These are phyloP conservation scores for Trachemys scripta DNA, from an alignment of 2,113 vertebrate species.

Conservation along the genomic window DNA sequence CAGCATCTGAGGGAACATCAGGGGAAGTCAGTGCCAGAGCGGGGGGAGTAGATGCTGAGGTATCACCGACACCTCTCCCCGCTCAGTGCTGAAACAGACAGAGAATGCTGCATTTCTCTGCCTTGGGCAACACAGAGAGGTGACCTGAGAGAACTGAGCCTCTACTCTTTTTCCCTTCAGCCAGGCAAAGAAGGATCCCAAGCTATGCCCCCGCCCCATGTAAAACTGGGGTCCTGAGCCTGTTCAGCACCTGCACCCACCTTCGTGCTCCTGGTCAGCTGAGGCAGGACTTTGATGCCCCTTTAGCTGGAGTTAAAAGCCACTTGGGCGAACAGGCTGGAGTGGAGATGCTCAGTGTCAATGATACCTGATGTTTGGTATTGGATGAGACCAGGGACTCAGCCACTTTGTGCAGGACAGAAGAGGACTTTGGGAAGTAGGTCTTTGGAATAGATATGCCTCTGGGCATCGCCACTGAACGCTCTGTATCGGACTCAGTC, in stretches of 20 bases:
- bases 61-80: neutral
- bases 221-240: neutral
- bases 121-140: neutral
- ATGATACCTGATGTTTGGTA: neutral
- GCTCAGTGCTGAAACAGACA: neutral
- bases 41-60: neutral
- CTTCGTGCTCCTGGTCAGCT: neutral
- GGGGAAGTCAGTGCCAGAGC: neutral
- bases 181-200: neutral
- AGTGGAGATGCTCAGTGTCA: neutral
- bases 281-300: neutral
- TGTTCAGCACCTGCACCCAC: neutral
- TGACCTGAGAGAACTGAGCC: neutral
- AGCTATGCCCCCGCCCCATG: too few relatives aligned
- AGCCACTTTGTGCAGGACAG: neutral
- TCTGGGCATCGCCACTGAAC: neutral
- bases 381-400: neutral
- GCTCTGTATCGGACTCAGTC: neutral
- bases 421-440: neutral
- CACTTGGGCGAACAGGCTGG: neutral
- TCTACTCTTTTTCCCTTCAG: neutral
- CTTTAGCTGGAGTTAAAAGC: neutral
- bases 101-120: neutral
- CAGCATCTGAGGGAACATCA: neutral
- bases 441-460: neutral